Base-by-base conservation (phyloP, 2,113 vertebrate genomes). In the Condylura cristata region DNA sequence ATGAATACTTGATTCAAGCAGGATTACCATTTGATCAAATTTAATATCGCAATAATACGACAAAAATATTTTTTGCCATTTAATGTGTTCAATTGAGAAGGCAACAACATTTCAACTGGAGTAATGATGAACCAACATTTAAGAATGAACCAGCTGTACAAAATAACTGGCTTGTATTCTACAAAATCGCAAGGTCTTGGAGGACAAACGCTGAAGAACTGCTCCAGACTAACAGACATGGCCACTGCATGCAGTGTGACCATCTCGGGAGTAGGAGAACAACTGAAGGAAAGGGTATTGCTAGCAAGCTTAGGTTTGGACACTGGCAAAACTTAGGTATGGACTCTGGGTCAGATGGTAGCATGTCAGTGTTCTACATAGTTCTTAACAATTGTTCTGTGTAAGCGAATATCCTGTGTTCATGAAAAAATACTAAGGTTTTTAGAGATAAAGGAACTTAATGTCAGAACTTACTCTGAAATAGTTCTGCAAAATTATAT, bases 371-470 rank as follows among this genome's bases (percentile, higher is more conserved):
- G 10, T 84, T 82, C 76, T 68, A 56, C 86, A 22, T 58, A 86
- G 53, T 86, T 96, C n/a, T 95, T 86, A 34, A 41, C 87, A 91
- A 51, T 56, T 93, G 76, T 41, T 53, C 53, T 63, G 9, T 89
- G 8, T 65, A 87, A 93, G 72, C 90, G 58, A 85, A 71, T 66
- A 44, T 51, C 60, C 88, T 85, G 87, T 30, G 22, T 95, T 91
- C 37, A 80, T 30, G 75, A 46, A 72, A 85, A 89, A 51, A 39
- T 11, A 13, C n/a, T 93, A 46, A 41, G 22, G 26, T 72, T 84
- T 90, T 58, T 89, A 74, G 74, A 88, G 66, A 78, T 44, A 58
- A 92, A 81, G 58, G 44, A n/a, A 8, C 24, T 32, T 80, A 30
- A 37, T 78, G 10, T 56, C n/a, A 75, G 41, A 74, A 30, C 41